Conservation (phyloP, 2,113 vertebrate species). For the Pitta sordida region DNA sequence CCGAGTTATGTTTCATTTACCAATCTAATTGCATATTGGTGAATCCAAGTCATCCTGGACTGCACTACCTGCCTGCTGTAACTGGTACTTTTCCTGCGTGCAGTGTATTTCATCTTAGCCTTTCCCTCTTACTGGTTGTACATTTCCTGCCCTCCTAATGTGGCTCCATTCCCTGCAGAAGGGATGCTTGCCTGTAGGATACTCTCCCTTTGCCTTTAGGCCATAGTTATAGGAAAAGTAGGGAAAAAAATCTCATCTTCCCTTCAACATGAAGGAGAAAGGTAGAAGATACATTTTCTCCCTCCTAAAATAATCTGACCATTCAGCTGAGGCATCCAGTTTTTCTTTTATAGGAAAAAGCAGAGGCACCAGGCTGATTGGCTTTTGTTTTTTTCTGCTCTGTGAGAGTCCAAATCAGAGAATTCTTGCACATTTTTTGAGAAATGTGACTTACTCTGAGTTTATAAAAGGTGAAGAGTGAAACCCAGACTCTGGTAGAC, state of each 20-base stretch:
- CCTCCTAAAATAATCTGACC: background rate
- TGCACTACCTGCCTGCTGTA: background rate
- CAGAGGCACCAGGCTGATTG: background rate
- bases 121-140: background rate
- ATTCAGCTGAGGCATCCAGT: background rate
- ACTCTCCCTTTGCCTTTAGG: background rate
- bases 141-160: background rate
- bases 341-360: background rate
- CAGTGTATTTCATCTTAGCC: background rate
- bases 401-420: background rate
- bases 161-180: background rate
- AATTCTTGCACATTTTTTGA: background rate
- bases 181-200: background rate
- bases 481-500: background rate
- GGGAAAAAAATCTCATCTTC: background rate
- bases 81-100: background rate
- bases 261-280: background rate
- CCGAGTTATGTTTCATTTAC: background rate
- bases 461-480: background rate
- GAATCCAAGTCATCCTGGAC: background rate
- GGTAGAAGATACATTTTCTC: background rate
- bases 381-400: background rate
- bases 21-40: background rate
- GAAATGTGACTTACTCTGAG: background rate
- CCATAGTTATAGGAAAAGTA: background rate